Base-by-base conservation (phyloP, 2,797 vertebrate species). In the Chloroceryle inda region DNA sequence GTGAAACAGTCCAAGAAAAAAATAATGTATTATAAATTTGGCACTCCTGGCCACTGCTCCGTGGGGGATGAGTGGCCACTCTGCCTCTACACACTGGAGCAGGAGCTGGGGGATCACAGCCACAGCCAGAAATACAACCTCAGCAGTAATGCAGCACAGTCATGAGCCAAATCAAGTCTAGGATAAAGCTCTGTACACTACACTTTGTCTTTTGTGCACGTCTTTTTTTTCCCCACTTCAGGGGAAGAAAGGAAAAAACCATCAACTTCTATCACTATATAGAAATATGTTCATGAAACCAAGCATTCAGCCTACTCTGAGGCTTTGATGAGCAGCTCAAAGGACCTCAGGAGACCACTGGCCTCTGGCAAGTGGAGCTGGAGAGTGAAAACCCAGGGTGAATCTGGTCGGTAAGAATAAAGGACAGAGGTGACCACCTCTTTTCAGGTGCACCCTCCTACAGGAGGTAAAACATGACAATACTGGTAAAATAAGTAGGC, bases 211-310 rank as follows among this genome's bases (percentile, higher is more conserved):
- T 26, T 17, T 53, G 50, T 35, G 56, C 45, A 9, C 8, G n/a
- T 3, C 2, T 4, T 14, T 52, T 52, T 40, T 84, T 72, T 53
- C 83, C 63, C 10, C 26, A 42, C 76, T 81, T 45, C 21, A 50
- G 17, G 21, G 37, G 29, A 44, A 24, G 6, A 2, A 2, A 11
- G 6, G 2, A 2, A 11, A 27, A 38, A 42, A 73, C 11, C 0
- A 0, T 19, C 10, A 31, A 5, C 73, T 84, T 90, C 73, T 27
- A 22, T 71, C n/a, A 63, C 20, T 50, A 0, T 35, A 20, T 38
- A 76, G 31, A 90, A 63, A 27, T 24, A 71, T 3, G 17, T 27
- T 87, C 5, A 49, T 21, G 26, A 71, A 92, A 88, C 69, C 11
- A 71, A 85, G 53, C 2, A 1, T 44, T 50, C 31, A 31, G 42